Percentiles rank a stretch among this genome's conserved stretches.
Evolutionary conservation across 1,140 invertebrate species (phyloP).

Genomic region (Heliconius melpomene): DNA sequence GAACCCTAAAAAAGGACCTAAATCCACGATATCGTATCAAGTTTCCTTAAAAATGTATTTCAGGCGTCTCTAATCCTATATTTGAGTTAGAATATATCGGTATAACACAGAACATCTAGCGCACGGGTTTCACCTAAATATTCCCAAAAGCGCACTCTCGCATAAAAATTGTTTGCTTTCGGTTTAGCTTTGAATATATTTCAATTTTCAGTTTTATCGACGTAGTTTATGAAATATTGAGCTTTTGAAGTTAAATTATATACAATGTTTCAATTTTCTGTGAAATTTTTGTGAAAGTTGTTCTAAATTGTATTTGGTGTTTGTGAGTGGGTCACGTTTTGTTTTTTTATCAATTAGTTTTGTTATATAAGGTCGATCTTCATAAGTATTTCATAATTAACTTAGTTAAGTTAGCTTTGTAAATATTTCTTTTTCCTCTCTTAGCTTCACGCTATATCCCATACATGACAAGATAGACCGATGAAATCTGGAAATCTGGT

Average conservation of each 20-base stretch:
- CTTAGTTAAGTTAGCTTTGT: too few relatives aligned
- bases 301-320: not conserved
- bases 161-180: constrained; percentile 11
- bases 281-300: not conserved
- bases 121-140: constrained; percentile 25
- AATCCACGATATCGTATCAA: too few relatives aligned
- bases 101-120: not conserved
- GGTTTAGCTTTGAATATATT: constrained; percentile 15
- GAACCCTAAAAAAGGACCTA: too few relatives aligned
- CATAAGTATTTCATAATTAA: too few relatives aligned
- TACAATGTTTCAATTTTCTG: not conserved
- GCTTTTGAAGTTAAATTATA: constrained; percentile 11
- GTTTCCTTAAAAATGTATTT: not conserved
- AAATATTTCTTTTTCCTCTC: too few relatives aligned
- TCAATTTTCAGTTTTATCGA: constrained; percentile 6
- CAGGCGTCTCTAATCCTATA: not conserved
- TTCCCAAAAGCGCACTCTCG: constrained; percentile 6
- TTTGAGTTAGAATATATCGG: not conserved
- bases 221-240: constrained; percentile 5
- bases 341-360: too few relatives aligned
- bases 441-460: too few relatives aligned
- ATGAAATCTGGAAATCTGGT: not conserved
- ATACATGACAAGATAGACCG: too few relatives aligned
- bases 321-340: not conserved
- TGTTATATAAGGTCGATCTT: too few relatives aligned